Evolutionary conservation across 2,888 invertebrate genomes (phyloP).

Genomic region (Caenorhabditis afra): DNA sequence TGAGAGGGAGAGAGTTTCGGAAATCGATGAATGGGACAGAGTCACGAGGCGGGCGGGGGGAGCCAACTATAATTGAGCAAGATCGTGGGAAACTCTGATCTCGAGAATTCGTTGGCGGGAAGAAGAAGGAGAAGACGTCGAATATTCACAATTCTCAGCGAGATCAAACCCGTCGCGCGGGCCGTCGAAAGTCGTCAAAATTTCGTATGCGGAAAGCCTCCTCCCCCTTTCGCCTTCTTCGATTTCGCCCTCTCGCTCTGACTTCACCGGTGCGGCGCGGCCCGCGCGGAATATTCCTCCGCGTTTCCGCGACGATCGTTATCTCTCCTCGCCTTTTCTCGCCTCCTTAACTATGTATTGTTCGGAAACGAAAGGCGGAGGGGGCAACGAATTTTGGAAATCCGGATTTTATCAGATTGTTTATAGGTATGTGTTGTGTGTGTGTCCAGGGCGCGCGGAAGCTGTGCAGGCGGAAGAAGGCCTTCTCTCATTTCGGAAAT

Average conservation of each 20-base stretch:
- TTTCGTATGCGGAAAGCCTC: slow-evolving; percentile 19
- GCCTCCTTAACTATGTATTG: slow-evolving; percentile 57
- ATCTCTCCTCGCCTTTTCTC: slow-evolving; percentile 22
- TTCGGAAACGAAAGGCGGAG: no score
- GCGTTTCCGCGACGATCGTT: slow-evolving; percentile 25
- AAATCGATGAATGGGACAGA: slow-evolving; percentile 3
- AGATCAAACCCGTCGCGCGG: background rate
- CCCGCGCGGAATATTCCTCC: slow-evolving; percentile 15
- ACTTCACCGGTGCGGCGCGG: slow-evolving; percentile 1
- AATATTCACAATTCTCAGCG: background rate
- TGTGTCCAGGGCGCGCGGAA: slow-evolving; percentile 12
- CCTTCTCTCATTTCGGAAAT: slow-evolving; percentile 45
- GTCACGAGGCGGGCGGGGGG: slow-evolving; percentile 37
- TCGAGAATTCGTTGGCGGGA: no score
- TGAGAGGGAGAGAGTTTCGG: background rate
- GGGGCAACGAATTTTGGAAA: slow-evolving; percentile 47
- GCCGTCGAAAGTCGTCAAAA: slow-evolving; percentile 19
- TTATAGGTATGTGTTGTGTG: slow-evolving; percentile 46
- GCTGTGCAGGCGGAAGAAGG: slow-evolving; percentile 11
- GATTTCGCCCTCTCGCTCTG: no score
- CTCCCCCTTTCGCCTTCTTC: background rate
- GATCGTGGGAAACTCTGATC: slow-evolving; percentile 48
- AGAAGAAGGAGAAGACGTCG: background rate
- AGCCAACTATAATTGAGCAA: slow-evolving; percentile 32
- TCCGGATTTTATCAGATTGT: slow-evolving; percentile 63